Evolutionary conservation across 2,888 invertebrate species (phyloP).

Genomic region (Tetragonula carbonaria): DNA sequence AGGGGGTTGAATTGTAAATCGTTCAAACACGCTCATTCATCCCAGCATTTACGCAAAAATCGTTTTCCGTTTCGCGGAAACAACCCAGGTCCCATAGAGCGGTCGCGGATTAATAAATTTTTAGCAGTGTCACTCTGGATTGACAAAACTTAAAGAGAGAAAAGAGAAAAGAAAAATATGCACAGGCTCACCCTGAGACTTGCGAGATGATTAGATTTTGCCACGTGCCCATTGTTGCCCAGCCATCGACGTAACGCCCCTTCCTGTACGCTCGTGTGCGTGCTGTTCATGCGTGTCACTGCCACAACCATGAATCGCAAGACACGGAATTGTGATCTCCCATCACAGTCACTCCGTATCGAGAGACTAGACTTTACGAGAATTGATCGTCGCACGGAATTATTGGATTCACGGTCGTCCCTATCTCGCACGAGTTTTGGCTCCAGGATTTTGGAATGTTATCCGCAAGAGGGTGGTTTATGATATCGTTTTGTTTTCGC

Average conservation of each 20-base stretch:
- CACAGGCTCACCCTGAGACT: constrained; percentile 50
- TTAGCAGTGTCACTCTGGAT: constrained; percentile 64
- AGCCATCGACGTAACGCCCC: constrained; percentile 67
- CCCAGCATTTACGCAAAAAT: constrained; percentile 10
- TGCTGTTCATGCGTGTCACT: constrained; percentile 55
- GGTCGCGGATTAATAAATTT: constrained; percentile 68
- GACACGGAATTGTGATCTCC: constrained; percentile 70
- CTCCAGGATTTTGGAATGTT: not conserved
- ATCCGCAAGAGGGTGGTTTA: not conserved
- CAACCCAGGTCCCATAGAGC: not conserved
- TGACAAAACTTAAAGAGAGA: constrained; percentile 58
- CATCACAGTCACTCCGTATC: constrained; percentile 9
- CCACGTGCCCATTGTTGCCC: constrained; percentile 76
- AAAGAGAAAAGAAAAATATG: constrained; percentile 13
- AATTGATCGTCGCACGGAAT: constrained; percentile 41
- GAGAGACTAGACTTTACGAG: constrained; percentile 9
- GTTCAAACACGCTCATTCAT: not conserved
- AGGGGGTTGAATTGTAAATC: not conserved
- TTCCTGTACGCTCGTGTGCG: constrained; percentile 52
- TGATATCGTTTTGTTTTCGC: not conserved
- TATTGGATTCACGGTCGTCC: not conserved
- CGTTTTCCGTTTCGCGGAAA: not conserved
- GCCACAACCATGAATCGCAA: constrained; percentile 68
- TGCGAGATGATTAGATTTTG: constrained; percentile 77
- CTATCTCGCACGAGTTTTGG: not conserved